Evolutionary conservation across 2,888 invertebrate species (phyloP), one percentile per base, ranked within the genome.

Genomic region (Scaptomyza reducta): DNA sequence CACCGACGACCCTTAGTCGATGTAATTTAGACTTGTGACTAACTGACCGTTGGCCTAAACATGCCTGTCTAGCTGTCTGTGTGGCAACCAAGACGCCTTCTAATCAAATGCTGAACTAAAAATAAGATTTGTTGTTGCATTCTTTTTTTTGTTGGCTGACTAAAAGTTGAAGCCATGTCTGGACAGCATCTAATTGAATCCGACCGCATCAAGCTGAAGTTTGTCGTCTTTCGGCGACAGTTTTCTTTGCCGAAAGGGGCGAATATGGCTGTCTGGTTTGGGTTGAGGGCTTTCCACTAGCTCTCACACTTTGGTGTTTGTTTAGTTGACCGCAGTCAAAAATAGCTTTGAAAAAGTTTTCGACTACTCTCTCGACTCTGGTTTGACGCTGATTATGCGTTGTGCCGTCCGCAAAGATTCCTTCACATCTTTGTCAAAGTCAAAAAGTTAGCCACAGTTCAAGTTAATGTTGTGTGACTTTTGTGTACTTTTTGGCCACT

Each of bases 391-490:
- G 61, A 58, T 67, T 59, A 59, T 50, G 51, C 40, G 54, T 50
- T 33, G 54, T 50, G 22, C 40, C 40, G n/a, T 27, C 57, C 66
- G 14, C 60, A 65, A 50, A 68, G 83, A 79, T 82, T 76, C 69
- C 51, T 63, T 40, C 56, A 69, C 69, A 70, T 79, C 79, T 79
- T 83, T 69, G 74, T 79, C 80, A 86, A 83, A 78, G 82, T 82
- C 88, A 72, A 49, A 40, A 84, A 87, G 81, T 88, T 88, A 70
- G 71, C 65, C 86, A 82, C 82, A 88, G 84, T 84, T 86, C 87
- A 88, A 84, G 84, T 86, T 88, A 88, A 84, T 88, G 88, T 86
- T 83, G 84, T 86, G 88, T 88, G 87, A 84, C 84, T 87, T 83
- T 84, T 82, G 79, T 82, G 74, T 71, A 74, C 76, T 64, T 71